Evolutionary conservation across 1,140 invertebrate genomes (phyloP).

Genomic region (Medauroidea extradentata): DNA sequence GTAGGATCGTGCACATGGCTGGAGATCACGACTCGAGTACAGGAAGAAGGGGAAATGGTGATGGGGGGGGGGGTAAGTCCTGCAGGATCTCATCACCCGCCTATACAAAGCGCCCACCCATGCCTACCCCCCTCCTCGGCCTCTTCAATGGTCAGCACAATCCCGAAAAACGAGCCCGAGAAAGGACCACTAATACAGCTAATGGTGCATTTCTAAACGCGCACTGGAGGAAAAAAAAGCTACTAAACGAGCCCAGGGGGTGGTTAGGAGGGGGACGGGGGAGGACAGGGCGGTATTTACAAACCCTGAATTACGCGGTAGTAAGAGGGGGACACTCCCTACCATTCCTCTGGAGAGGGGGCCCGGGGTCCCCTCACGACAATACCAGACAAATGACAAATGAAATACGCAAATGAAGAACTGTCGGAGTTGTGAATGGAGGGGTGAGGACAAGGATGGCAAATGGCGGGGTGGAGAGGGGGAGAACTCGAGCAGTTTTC

Average conservation of each 20-base stretch:
- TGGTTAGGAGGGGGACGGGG: background rate
- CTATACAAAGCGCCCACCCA: too few species aligned
- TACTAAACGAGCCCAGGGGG: background rate
- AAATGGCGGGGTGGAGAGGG: too few species aligned
- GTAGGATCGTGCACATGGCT: too few species aligned
- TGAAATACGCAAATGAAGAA: conserved; percentile 51
- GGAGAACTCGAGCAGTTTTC: too few species aligned
- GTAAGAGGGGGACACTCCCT: background rate
- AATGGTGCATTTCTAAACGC: conserved; percentile 15
- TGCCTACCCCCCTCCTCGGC: too few species aligned
- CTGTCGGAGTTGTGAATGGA: conserved; percentile 43
- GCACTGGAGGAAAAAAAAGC: background rate
- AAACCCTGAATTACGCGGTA: conserved; percentile 12
- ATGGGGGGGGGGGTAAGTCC: too few species aligned
- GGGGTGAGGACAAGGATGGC: conserved; percentile 16
- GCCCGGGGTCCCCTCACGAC: conserved; percentile 23
- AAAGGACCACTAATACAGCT: conserved; percentile 7
- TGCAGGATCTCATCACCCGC: too few species aligned
- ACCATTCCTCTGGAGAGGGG: background rate
- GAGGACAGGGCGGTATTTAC: conserved; percentile 8
- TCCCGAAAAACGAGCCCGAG: conserved; percentile 5
- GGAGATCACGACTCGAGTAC: too few species aligned
- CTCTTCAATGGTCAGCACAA: background rate
- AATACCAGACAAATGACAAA: conserved; percentile 47
- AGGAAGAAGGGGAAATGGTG: too few species aligned